Conservation (phyloP, 2,797 vertebrate species). For the Xiphorhynchus erythropygius region DNA sequence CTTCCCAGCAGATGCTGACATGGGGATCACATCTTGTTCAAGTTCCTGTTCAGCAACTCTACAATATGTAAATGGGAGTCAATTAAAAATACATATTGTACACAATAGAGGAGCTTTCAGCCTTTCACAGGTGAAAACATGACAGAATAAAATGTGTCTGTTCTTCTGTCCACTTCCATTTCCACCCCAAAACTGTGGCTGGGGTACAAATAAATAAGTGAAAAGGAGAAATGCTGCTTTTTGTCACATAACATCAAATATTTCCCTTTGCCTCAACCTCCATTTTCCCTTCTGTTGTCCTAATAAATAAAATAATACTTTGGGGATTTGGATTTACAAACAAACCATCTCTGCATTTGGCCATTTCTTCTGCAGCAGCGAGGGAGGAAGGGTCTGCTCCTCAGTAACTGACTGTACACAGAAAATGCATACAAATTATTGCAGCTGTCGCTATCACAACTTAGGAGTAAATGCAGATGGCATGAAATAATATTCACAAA, state of each 20-base stretch:
- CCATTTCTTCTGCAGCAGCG: constrained; percentile 27
- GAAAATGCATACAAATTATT: constrained; percentile 75
- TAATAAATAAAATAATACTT: constrained; percentile 74
- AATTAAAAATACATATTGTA: constrained; percentile 1
- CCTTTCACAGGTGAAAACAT: not conserved
- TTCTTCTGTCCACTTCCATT: not conserved
- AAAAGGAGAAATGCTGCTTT: constrained; percentile 6
- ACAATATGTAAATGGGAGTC: not conserved
- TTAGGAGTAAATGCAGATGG: constrained; percentile 77
- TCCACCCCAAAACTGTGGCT: not conserved
- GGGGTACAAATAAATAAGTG: constrained; percentile 35
- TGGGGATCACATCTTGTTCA: not conserved
- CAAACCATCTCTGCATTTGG: constrained; percentile 71
- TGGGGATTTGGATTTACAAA: constrained; percentile 72
- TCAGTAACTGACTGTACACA: constrained; percentile 47
- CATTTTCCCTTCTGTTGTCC: constrained; percentile 62
- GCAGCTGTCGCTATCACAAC: constrained; percentile 76
- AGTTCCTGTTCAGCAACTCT: not conserved
- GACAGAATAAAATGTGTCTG: not conserved
- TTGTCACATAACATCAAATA: constrained; percentile 61
- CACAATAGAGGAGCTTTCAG: not conserved
- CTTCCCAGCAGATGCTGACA: not conserved
- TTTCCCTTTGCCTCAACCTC: constrained; percentile 39
- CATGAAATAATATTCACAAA: constrained; percentile 79
- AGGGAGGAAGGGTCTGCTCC: constrained; percentile 70